phyloP scores from a whole-genome alignment of 2,888 invertebrate species.

The Drosophila vallismaia region DNA sequence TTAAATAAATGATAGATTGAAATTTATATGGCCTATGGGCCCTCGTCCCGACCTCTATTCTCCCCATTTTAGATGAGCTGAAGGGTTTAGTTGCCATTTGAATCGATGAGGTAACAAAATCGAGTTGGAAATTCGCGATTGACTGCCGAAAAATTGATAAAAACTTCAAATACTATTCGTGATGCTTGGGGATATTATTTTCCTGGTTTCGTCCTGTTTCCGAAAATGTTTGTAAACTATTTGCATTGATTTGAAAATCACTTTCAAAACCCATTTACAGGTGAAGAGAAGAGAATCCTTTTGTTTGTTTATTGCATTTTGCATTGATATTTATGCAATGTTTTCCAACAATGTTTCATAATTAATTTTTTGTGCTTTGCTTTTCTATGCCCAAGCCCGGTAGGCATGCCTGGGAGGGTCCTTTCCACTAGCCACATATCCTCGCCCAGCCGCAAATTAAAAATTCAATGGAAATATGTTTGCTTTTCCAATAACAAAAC shows the following conservation, averaged over 20 bases:
- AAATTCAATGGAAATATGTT: slow-evolving; percentile 47
- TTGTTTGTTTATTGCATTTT: slow-evolving; percentile 42
- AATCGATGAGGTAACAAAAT: slow-evolving; percentile 62
- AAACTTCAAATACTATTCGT: background rate
- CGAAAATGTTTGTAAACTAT: slow-evolving; percentile 34
- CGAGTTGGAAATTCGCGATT: slow-evolving; percentile 25
- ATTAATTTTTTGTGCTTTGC: slow-evolving; percentile 70
- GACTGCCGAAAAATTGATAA: slow-evolving; percentile 2
- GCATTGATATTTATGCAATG: slow-evolving; percentile 48
- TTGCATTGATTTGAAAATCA: slow-evolving; percentile 62
- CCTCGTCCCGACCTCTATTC: slow-evolving; percentile 5
- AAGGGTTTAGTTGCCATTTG: slow-evolving; percentile 44
- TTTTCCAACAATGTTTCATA: slow-evolving; percentile 58
- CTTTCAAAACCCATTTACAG: slow-evolving; percentile 50
- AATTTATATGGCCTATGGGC: slow-evolving; percentile 70
- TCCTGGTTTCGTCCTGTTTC: slow-evolving; percentile 5
- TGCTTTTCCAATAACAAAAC: slow-evolving; percentile 68
- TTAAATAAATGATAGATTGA: slow-evolving; percentile 80
- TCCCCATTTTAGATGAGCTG: background rate
- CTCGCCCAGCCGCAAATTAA: slow-evolving; percentile 21
- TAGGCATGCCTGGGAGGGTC: slow-evolving; percentile 60
- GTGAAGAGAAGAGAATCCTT: slow-evolving; percentile 19
- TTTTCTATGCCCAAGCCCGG: slow-evolving; percentile 61
- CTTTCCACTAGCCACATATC: background rate
- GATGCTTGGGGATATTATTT: slow-evolving; percentile 27